A percentile compares a stretch with the other conserved stretches of the same genome.
phyloP scores from a whole-genome alignment of 2,888 invertebrate species.

The Acleris holmiana region DNA sequence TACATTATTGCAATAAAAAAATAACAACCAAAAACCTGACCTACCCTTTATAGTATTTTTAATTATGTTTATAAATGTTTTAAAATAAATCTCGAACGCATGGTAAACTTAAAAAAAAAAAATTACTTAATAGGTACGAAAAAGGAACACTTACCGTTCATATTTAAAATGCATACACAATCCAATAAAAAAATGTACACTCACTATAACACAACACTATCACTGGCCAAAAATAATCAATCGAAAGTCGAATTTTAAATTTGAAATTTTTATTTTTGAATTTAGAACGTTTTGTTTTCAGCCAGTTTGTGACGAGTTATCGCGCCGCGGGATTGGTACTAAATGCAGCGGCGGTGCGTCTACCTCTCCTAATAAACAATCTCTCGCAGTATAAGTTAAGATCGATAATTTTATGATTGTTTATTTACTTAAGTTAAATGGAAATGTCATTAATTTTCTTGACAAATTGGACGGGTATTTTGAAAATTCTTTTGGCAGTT shows the following conservation, averaged over 20 bases:
- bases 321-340: slow-evolving; percentile 19
- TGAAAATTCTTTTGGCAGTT: no score
- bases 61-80: no score
- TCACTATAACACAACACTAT: slow-evolving; percentile 29
- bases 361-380: slow-evolving; percentile 30
- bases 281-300: slow-evolving; percentile 4
- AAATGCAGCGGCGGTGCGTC: slow-evolving; percentile 25
- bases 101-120: not conserved
- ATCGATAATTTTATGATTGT: not conserved
- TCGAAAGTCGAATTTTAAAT: not conserved
- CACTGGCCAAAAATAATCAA: slow-evolving; percentile 15
- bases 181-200: slow-evolving; percentile 6
- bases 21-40: no score
- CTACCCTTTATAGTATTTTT: no score
- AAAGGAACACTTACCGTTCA: slow-evolving; percentile 22
- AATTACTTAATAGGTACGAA: not conserved
- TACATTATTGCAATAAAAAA: no score
- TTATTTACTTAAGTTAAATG: no score
- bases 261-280: not conserved
- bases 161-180: slow-evolving; percentile 10
- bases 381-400: slow-evolving; percentile 7
- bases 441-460: no score
- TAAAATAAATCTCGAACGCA: no score
- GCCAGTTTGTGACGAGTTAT: slow-evolving; percentile 24
- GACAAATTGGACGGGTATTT: no score